A percentile compares a stretch with the other conserved stretches of the same genome.
These are phyloP conservation scores for Fringilla coelebs DNA, from an alignment of 2,797 vertebrate genomes.

Conservation along the genomic window DNA sequence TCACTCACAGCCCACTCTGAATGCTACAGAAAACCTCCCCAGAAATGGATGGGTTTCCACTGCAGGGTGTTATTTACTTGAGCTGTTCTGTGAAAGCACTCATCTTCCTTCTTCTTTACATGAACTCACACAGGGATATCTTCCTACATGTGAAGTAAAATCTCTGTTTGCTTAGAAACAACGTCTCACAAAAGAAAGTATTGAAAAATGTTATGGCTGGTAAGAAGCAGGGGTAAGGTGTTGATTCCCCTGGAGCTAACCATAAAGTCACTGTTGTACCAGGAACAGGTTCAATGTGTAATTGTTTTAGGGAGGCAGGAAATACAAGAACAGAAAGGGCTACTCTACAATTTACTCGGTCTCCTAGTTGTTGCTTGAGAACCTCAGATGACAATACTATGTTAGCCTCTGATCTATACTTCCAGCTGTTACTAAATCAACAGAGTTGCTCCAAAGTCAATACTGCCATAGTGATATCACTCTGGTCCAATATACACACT, in stretches of 20 bases:
- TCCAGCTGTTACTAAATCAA: neutral
- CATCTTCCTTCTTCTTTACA: neutral
- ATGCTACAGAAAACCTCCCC: neutral
- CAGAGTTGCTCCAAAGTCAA: neutral
- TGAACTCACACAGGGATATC: neutral
- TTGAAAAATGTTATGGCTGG: neutral
- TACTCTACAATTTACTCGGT: neutral
- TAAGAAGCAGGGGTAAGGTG: neutral
- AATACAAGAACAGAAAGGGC: neutral
- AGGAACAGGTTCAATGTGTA: neutral
- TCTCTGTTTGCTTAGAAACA: neutral
- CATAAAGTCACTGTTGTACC: neutral
- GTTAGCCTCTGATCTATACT: neutral
- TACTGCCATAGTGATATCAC: neutral
- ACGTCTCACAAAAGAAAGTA: neutral
- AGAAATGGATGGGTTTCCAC: neutral
- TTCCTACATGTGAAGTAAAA: neutral
- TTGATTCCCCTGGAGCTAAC: neutral
- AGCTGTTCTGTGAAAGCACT: neutral
- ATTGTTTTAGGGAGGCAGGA: neutral
- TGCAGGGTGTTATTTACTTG: neutral
- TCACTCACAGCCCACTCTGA: neutral
- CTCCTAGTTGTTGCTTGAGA: neutral
- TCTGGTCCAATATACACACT: neutral
- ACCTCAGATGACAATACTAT: neutral